These are phyloP conservation scores for Peromyscus eremicus DNA, from an alignment of 2,797 vertebrate genomes.

Conservation along the genomic window DNA sequence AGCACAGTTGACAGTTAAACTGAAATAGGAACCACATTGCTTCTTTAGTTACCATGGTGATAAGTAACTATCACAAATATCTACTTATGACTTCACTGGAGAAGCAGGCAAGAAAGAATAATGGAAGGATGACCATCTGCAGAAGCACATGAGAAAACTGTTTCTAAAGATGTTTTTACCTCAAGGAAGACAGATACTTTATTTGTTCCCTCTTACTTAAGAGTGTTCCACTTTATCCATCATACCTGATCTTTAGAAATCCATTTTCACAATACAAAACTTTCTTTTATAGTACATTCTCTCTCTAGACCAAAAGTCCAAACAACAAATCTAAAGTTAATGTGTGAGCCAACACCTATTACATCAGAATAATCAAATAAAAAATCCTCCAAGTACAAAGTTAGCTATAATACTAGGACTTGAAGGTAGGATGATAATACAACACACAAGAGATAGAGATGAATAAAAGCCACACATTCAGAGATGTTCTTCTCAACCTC, in stretches of 20 bases:
- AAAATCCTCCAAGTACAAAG: background rate
- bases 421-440: background rate
- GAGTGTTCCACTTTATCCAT: background rate
- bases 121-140: background rate
- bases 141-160: constrained; percentile 24
- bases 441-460: background rate
- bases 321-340: background rate
- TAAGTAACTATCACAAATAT: constrained; percentile 70
- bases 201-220: background rate
- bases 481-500: background rate
- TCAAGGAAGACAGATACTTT: background rate
- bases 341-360: background rate
- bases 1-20: background rate
- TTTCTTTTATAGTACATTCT: background rate
- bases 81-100: constrained; percentile 66
- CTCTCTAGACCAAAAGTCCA: background rate
- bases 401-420: background rate
- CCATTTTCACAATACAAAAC: background rate
- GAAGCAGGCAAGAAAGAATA: constrained; percentile 62
- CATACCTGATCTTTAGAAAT: background rate
- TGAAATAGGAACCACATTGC: constrained; percentile 22
- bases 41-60: constrained; percentile 70
- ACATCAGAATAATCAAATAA: background rate
- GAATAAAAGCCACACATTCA: background rate
- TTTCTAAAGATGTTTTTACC: background rate